Evolutionary conservation across 1,140 invertebrate genomes (phyloP), one percentile per base, ranked within the genome.

Genomic region (Patella vulgata): DNA sequence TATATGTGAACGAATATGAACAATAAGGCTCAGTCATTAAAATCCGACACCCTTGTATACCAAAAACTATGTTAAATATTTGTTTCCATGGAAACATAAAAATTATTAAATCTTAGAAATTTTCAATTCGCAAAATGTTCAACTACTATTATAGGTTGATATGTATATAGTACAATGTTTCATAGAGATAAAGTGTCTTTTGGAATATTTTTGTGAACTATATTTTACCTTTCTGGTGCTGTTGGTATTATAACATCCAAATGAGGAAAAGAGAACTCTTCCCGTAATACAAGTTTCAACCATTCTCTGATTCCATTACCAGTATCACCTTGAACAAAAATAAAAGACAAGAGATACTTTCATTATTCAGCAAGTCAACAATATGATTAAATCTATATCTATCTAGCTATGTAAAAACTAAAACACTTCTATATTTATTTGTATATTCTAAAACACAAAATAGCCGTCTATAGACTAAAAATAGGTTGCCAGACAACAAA

Each of bases 221-320:
- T n/a, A n/a, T n/a, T n/a, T n/a, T 64, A 70, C 67, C 63, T 70
- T n/a, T 50, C 46, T 30, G 67, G 67, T 12, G 67, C 67, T 40
- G 67, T 66, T 39, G 67, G 67, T 43, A 57, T 66, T 0, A 66
- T 21, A 21, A 62, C 47, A 47, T 59, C 58, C 14, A 70, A 28
- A 47, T 70, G 67, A 27, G 62, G 62, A 39, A 70, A 70, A 25
- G 31, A 53, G 19, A 70, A 56, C 48, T 70, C 43, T 39, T 52
- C 43, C 27, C 56, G 63, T 11, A 61, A 48, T 17, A 61, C 48
- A 40, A n/a, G 39, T 33, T 59, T 47, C 11, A 70, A 40, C 67
- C 63, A 70, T 46, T 58, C 30, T n/a, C 47, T 30, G 14, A 64
- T 46, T 23, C 63, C 63, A 28, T 21, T 12, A 14, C 63, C 63